These are phyloP conservation scores for Mamestra brassicae DNA, from an alignment of 2,888 invertebrate genomes.

Conservation along the genomic window DNA sequence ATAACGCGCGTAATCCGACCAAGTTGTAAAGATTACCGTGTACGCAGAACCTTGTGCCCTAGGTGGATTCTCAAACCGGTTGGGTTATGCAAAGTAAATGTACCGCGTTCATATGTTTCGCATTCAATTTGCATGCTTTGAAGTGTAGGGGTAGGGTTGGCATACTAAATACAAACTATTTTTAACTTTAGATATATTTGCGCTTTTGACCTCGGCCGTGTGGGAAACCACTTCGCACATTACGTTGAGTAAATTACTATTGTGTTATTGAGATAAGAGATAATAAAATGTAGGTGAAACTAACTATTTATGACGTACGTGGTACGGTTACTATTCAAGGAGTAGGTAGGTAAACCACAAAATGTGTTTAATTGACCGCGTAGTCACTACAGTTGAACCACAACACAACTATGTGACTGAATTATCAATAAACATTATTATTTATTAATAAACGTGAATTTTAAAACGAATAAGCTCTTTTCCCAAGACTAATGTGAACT, in stretches of 20 bases:
- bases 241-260: conserved; percentile 32
- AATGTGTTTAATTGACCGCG: conserved; percentile 26
- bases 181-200: conserved; percentile 72
- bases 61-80: conserved; percentile 46
- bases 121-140: conserved; percentile 78
- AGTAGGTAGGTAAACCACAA: conserved; percentile 29
- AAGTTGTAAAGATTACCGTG: conserved; percentile 59
- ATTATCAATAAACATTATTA: conserved; percentile 24
- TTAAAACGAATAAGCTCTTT: background rate
- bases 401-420: conserved; percentile 5
- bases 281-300: conserved; percentile 29
- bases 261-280: conserved; percentile 34
- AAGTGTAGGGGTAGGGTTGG: conserved; percentile 75
- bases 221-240: conserved; percentile 55
- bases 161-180: conserved; percentile 79
- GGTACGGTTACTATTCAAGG: conserved; percentile 9
- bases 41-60: conserved; percentile 19
- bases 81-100: conserved; percentile 68
- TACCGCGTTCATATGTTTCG: conserved; percentile 70
- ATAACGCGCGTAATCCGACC: conserved; percentile 62
- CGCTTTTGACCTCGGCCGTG: conserved; percentile 60
- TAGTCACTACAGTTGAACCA: conserved; percentile 16
- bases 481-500: background rate
- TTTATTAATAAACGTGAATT: conserved; percentile 4
- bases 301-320: conserved; percentile 26